These are phyloP conservation scores for Camponotus fellah DNA, from an alignment of 2,888 invertebrate genomes.

Conservation along the genomic window DNA sequence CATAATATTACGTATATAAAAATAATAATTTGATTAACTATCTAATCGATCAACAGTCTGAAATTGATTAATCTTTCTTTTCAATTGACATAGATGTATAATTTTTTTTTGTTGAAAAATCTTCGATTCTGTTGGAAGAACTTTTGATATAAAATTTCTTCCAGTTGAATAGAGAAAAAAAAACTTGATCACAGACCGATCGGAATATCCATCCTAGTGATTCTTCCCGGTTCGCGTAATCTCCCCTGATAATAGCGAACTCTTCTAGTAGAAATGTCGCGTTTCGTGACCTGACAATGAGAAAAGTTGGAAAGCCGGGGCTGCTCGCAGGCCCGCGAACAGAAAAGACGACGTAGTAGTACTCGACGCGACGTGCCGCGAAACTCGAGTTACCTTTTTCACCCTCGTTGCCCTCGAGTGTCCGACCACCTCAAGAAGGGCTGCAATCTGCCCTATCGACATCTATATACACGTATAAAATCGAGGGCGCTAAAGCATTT, in stretches of 20 bases:
- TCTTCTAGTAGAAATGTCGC: constrained; percentile 62
- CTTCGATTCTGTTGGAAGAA: neutral
- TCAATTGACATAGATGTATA: neutral
- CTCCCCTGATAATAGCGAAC: constrained; percentile 20
- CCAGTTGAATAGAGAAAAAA: neutral
- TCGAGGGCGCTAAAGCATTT: constrained; percentile 71
- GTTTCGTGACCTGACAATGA: constrained; percentile 84
- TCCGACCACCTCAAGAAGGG: constrained; percentile 65
- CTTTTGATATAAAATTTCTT: constrained; percentile 8
- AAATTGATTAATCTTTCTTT: neutral
- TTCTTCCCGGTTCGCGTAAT: constrained; percentile 5
- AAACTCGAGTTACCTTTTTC: constrained; percentile 76
- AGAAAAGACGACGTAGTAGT: constrained; percentile 75
- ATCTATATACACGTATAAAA: constrained; percentile 72
- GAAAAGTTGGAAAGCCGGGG: constrained; percentile 77
- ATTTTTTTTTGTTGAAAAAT: neutral
- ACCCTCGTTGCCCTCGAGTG: constrained; percentile 65
- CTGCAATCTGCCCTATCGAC: constrained; percentile 84
- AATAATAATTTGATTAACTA: neutral
- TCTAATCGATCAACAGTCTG: neutral
- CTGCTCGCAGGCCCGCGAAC: constrained; percentile 73
- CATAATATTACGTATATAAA: neutral
- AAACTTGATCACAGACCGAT: neutral
- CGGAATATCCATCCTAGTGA: constrained; percentile 15
- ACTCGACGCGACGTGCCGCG: constrained; percentile 72